A percentile compares a stretch with the other conserved stretches of the same genome.
phyloP scores from a whole-genome alignment of 2,113 vertebrate genomes.

The Eulemur macaco region DNA sequence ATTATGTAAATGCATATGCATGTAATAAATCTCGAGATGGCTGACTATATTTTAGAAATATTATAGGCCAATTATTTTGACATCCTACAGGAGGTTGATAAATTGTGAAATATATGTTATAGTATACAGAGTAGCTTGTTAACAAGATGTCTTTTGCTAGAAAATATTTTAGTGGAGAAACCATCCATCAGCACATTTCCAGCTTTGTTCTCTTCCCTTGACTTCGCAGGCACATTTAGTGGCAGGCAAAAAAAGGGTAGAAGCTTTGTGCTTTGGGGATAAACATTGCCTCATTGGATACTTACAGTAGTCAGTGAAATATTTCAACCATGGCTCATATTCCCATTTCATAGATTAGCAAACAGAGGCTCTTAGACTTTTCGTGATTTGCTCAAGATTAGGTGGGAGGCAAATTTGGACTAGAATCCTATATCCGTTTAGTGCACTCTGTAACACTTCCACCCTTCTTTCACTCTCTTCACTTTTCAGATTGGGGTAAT shows the following conservation, averaged over 20 bases:
- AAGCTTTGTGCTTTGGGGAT: not conserved
- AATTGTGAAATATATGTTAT: conserved; percentile 54
- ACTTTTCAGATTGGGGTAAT: not conserved
- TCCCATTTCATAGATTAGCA: conserved; percentile 26
- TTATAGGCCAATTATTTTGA: conserved; percentile 75
- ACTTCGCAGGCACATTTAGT: conserved; percentile 19
- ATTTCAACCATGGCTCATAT: not conserved
- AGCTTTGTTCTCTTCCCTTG: conserved; percentile 38
- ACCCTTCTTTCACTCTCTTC: not conserved
- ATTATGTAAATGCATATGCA: conserved; percentile 60
- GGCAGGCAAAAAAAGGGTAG: not conserved
- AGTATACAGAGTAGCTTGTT: conserved; percentile 57
- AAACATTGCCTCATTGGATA: conserved; percentile 13
- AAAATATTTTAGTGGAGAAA: conserved; percentile 62
- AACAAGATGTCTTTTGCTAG: conserved; percentile 59
- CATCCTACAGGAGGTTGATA: conserved; percentile 47
- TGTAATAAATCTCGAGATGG: conserved; percentile 66
- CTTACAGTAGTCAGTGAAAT: conserved; percentile 2
- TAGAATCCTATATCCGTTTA: not conserved
- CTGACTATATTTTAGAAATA: conserved; percentile 69
- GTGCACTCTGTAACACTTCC: not conserved
- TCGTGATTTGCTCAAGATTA: not conserved
- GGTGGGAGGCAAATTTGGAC: not conserved
- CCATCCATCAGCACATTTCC: conserved; percentile 30
- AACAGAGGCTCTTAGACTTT: conserved; percentile 2